Evolutionary conservation across 2,113 vertebrate genomes (phyloP), one percentile per base, ranked within the genome.

Genomic region (Nettapus auritus): DNA sequence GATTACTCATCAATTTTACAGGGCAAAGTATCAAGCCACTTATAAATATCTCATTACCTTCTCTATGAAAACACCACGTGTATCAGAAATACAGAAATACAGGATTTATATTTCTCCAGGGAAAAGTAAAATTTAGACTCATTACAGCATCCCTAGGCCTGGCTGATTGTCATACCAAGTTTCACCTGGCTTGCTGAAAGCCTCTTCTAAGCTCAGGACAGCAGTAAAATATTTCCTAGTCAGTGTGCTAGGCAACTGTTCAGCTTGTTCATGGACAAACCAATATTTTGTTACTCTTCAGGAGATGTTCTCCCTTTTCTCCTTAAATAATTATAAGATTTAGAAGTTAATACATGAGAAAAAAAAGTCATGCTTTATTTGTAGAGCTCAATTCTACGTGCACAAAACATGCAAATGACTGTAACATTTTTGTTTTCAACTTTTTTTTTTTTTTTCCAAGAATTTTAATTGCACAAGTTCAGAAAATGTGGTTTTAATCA

Each of bases 31-130:
- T 96, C 91, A 94, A 75, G 74, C 83, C 60, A 86, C 33, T 95
- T 95, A 89, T 82, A 95, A 96, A 94, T 96, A 86, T 71, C 90
- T 93, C 94, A 96, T 96, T 96, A 94, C 81, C 89, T 94, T 93
- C 77, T 90, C 62, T 89, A n/a, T 0, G 16, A 71, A 92, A 79
- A 82, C 68, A 92, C 18, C 52, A 28, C 1, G 1, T 93, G 83
- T 89, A 82, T 87, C 81, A 92, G 86, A 95, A 93, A 79, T 73
- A 87, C 69, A 92, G 73, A 90, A 92, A 34, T 38, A 34, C 44
- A 42, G 66, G 69, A 78, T 86, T 96, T 90, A 71, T 92, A 90
- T 92, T 94, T 93, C 93, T 56, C 91, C 42, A 7, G 66, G 53
- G 94, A 78, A 90, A 92, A 92, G 34, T 88, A 90, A 92, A 84